Evolutionary conservation across 1,140 invertebrate species (phyloP).

Genomic region (Hesperophylax magnus): DNA sequence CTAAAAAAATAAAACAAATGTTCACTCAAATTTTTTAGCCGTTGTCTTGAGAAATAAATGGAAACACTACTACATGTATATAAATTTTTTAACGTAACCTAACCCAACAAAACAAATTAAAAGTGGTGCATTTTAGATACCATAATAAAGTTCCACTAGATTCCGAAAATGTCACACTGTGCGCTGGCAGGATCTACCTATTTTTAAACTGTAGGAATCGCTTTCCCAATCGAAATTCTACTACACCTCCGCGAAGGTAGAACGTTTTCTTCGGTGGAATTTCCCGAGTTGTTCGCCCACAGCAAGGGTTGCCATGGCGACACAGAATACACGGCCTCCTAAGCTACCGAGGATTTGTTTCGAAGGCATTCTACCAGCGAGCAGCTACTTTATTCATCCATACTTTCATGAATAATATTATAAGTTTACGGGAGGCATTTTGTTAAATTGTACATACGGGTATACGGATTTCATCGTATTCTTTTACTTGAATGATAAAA

Average conservation of each 20-base stretch:
- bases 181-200: too few species aligned
- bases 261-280: not conserved
- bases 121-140: too few species aligned
- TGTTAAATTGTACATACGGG: not conserved
- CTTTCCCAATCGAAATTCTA: not conserved
- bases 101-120: too few species aligned
- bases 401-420: constrained; percentile 26
- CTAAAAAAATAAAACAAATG: too few species aligned
- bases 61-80: too few species aligned
- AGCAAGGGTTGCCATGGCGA: constrained; percentile 25
- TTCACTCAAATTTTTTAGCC: too few species aligned
- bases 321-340: constrained; percentile 7
- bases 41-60: too few species aligned
- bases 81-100: too few species aligned
- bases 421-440: not conserved
- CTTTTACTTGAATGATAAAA: too few species aligned
- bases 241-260: not conserved
- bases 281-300: not conserved
- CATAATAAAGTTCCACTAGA: too few species aligned
- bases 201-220: not conserved
- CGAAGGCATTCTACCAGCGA: not conserved
- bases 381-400: constrained; percentile 28
- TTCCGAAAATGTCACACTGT: too few species aligned
- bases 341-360: constrained; percentile 32
- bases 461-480: too few species aligned